phyloP scores from a whole-genome alignment of 2,113 vertebrate genomes.

The Ornithorhynchus anatinus region DNA sequence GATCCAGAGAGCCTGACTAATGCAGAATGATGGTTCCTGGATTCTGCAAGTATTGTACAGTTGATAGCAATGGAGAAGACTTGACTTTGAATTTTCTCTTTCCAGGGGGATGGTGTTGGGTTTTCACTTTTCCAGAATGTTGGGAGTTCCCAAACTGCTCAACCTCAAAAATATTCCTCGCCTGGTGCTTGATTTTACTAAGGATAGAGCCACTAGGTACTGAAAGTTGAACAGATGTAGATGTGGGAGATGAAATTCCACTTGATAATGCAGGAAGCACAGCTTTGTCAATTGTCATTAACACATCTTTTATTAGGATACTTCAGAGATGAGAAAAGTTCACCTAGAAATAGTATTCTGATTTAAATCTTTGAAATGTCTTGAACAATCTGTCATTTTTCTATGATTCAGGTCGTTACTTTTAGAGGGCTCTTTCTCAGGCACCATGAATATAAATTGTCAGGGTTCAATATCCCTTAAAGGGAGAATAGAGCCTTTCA shows the following conservation, averaged over 20 bases:
- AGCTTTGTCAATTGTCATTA: constrained; percentile 28
- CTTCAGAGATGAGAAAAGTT: constrained; percentile 22
- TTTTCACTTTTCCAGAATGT: background rate
- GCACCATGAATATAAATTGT: constrained; percentile 18
- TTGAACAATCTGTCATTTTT: constrained; percentile 17
- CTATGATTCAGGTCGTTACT: background rate
- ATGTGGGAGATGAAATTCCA: constrained; percentile 16
- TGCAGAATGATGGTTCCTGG: too few species aligned
- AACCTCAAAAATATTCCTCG: background rate
- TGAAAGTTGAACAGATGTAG: background rate
- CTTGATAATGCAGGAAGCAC: constrained; percentile 10
- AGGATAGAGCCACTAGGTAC: background rate
- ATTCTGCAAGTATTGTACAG: too few species aligned
- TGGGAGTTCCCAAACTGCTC: background rate
- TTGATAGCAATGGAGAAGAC: too few species aligned
- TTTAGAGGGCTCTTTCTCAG: background rate
- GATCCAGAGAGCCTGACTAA: too few species aligned
- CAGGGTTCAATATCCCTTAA: constrained; percentile 7
- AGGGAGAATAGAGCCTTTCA: background rate
- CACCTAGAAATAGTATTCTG: constrained; percentile 18
- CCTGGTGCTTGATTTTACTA: background rate
- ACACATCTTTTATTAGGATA: constrained; percentile 11
- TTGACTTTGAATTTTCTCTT: too few species aligned
- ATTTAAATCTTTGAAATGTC: constrained; percentile 5
- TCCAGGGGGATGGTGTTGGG: too few species aligned